phyloP scores from a whole-genome alignment of 2,888 invertebrate species.

The Melanostoma scalare region DNA sequence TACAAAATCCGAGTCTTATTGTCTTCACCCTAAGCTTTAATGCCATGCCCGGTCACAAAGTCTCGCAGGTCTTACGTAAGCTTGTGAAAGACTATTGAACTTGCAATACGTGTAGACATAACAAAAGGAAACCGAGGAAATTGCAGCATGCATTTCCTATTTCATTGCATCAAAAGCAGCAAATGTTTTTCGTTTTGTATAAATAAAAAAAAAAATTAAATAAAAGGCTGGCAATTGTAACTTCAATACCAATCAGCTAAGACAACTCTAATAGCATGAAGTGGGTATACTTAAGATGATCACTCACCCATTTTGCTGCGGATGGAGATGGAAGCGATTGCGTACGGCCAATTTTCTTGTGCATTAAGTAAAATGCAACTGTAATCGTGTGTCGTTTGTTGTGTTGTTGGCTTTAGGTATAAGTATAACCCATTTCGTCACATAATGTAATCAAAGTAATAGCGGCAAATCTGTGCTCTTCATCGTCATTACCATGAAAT shows the following conservation, averaged over 20 bases:
- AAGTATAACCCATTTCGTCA: slow-evolving; percentile 52
- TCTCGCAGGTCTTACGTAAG: too few relatives aligned
- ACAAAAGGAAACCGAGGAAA: slow-evolving; percentile 17
- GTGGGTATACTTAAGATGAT: slow-evolving; percentile 58
- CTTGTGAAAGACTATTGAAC: slow-evolving; percentile 8
- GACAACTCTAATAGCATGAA: slow-evolving; percentile 23
- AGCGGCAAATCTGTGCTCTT: slow-evolving; percentile 59
- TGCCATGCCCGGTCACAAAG: too few relatives aligned
- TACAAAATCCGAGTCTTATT: too few relatives aligned
- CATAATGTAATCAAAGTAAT: slow-evolving; percentile 64
- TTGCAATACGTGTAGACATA: slow-evolving; percentile 9
- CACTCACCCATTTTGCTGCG: slow-evolving; percentile 68
- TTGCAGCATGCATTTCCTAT: slow-evolving; percentile 31
- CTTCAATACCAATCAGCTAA: slow-evolving; percentile 53
- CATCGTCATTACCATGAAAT: slow-evolving; percentile 29
- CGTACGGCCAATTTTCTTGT: slow-evolving; percentile 56
- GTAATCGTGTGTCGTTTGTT: not conserved
- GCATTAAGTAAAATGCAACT: slow-evolving; percentile 56
- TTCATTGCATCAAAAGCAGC: not conserved
- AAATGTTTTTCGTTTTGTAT: not conserved
- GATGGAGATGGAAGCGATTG: slow-evolving; percentile 53
- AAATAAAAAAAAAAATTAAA: not conserved
- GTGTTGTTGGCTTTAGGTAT: not conserved
- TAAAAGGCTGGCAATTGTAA: slow-evolving; percentile 19
- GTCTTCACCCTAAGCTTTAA: too few relatives aligned